Base-by-base conservation (phyloP, 1,140 invertebrate genomes). In the Conus betulinus region DNA sequence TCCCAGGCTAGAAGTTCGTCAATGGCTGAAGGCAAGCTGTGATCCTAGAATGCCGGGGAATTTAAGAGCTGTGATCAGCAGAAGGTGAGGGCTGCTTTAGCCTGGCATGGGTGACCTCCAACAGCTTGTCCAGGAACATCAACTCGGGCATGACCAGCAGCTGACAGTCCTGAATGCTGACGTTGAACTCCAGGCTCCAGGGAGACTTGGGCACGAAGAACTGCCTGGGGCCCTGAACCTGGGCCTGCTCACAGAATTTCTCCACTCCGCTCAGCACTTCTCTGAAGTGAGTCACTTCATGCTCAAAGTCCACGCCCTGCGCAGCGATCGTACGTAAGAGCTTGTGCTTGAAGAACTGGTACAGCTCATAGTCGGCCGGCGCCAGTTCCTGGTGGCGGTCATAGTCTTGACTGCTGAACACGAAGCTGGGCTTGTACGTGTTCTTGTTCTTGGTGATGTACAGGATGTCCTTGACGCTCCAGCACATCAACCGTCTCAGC, bases 381-480 rank as follows among this genome's bases (percentile, higher is more conserved):
- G 91, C 88, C 85, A 90, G 90, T 13, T 91, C 81, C 51, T 74
- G 85, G 13, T 93, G 90, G 15, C 83, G 82, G 20, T 88, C 27
- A n/a, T 88, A 53, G 60, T 92, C 91, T 5, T 87, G 71, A 4
- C 82, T 53, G 13, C 89, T 89, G 78, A 94, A 87, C n/a, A 76
- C 67, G 23, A 91, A 51, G n/a, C 87, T 88, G 13, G 82, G 67
- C 89, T 91, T 92, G 5, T 87, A 51, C 52, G 27, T 60, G 76
- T 91, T 91, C 1, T 83, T 88, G 86, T 94, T 94, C 11, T 92
- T 85, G 15, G 91, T 91, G 39, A 93, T 91, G 87, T 93, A 94
- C 27, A 94, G 63, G 53, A 94, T 92, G 79, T 94, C 94, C 89
- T 93, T 90, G 1, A 92, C 82, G 7, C 89, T 88, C 94, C 94